These are phyloP conservation scores for Oceanodroma tethys DNA, from an alignment of 2,113 vertebrate genomes.

Conservation along the genomic window DNA sequence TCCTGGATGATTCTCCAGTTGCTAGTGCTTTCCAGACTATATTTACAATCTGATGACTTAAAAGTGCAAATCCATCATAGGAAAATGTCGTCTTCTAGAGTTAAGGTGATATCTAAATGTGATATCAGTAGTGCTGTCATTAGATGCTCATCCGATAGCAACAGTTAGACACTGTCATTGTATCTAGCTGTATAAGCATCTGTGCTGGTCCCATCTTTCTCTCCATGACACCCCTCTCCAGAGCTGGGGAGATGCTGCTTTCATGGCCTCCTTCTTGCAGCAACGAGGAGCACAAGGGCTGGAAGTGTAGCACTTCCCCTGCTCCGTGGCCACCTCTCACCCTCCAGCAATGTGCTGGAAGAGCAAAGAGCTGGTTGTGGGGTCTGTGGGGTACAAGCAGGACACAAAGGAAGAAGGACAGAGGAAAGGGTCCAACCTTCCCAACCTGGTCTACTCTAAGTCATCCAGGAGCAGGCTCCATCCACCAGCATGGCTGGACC, in stretches of 20 bases:
- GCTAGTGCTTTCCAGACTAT: background rate
- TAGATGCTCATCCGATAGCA: background rate
- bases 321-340: background rate
- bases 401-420: background rate
- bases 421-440: background rate
- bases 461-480: background rate
- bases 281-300: background rate
- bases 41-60: background rate
- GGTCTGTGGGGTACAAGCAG: background rate
- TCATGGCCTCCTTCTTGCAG: background rate
- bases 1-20: background rate
- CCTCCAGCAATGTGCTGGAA: background rate
- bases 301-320: background rate
- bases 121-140: background rate
- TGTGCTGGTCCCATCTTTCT: background rate
- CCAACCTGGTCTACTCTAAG: background rate
- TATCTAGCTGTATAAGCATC: background rate
- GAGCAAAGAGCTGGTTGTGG: background rate
- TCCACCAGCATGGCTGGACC: background rate
- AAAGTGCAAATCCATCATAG: background rate
- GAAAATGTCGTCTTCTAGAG: background rate
- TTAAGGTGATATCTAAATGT: background rate
- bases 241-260: background rate
- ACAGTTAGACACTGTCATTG: fast-evolving
- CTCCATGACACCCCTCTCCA: background rate